These are phyloP conservation scores for Hyppa rectilinea DNA, from an alignment of 2,888 invertebrate genomes.

Conservation along the genomic window DNA sequence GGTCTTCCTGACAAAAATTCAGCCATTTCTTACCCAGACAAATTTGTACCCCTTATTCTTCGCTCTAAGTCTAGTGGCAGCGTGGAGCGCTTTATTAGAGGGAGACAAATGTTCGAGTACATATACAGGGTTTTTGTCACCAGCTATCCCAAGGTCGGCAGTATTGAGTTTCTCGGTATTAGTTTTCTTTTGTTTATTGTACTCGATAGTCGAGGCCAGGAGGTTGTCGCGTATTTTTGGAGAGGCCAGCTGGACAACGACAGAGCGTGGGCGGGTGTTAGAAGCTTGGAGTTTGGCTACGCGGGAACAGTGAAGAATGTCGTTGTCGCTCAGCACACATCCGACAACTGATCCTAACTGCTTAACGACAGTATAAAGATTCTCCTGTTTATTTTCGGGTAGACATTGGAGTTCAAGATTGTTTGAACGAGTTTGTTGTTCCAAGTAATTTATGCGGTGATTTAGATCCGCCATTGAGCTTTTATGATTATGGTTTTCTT, in stretches of 20 bases:
- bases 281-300: slow-evolving; percentile 7
- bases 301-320: slow-evolving; percentile 1
- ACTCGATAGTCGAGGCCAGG: neutral
- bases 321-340: neutral
- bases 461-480: neutral
- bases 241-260: slow-evolving; percentile 9
- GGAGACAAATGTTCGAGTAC: slow-evolving; percentile 36
- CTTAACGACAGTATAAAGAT: too few species aligned
- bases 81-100: slow-evolving; percentile 32
- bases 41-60: too few species aligned
- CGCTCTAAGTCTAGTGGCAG: slow-evolving; percentile 28
- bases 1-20: too few species aligned
- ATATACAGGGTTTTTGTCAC: slow-evolving; percentile 14
- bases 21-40: too few species aligned
- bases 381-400: too few species aligned
- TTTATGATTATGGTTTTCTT: neutral
- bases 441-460: neutral
- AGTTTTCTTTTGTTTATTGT: slow-evolving; percentile 12
- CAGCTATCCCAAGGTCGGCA: slow-evolving; percentile 22
- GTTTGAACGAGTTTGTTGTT: too few species aligned
- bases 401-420: too few species aligned
- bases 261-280: too few species aligned
- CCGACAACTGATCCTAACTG: slow-evolving; percentile 8
- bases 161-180: slow-evolving; percentile 21
- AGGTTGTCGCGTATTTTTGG: slow-evolving; percentile 6